phyloP scores from a whole-genome alignment of 2,113 vertebrate genomes.

The Corynorhinus townsendii region DNA sequence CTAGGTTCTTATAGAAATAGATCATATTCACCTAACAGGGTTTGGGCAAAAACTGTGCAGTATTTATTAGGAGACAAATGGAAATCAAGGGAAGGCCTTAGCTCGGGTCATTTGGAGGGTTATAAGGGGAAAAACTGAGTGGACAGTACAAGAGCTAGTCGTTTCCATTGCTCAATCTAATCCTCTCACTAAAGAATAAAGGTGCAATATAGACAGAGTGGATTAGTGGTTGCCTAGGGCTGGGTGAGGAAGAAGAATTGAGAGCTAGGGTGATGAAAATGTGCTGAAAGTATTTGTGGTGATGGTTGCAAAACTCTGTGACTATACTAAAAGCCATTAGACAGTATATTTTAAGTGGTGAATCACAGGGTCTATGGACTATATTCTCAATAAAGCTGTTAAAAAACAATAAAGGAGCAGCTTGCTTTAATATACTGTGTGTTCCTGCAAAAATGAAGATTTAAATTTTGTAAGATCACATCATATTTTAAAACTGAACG shows the following conservation, averaged over 20 bases:
- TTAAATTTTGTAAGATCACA: not conserved
- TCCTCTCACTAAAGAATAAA: not conserved
- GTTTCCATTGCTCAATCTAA: not conserved
- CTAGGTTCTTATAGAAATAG: not conserved
- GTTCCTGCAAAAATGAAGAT: not conserved
- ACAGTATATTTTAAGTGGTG: not conserved
- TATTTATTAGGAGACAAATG: not conserved
- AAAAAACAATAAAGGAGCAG: not conserved
- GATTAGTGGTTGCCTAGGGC: not conserved
- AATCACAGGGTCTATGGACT: not conserved
- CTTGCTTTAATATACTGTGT: not conserved
- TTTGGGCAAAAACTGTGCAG: not conserved
- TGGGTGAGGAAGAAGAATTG: not conserved
- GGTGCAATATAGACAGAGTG: not conserved
- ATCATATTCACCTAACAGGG: not conserved
- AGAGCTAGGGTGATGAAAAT: not conserved
- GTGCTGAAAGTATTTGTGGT: not conserved
- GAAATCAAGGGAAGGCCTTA: not conserved
- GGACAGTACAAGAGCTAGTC: not conserved
- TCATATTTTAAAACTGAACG: not conserved
- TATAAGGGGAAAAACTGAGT: not conserved
- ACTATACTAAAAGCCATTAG: not conserved
- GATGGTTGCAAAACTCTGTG: not conserved
- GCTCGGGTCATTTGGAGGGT: not conserved
- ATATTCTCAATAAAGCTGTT: not conserved